A percentile compares a stretch with the other conserved stretches of the same genome.
phyloP scores from a whole-genome alignment of 2,113 vertebrate genomes.

The Seriola rivoliana region DNA sequence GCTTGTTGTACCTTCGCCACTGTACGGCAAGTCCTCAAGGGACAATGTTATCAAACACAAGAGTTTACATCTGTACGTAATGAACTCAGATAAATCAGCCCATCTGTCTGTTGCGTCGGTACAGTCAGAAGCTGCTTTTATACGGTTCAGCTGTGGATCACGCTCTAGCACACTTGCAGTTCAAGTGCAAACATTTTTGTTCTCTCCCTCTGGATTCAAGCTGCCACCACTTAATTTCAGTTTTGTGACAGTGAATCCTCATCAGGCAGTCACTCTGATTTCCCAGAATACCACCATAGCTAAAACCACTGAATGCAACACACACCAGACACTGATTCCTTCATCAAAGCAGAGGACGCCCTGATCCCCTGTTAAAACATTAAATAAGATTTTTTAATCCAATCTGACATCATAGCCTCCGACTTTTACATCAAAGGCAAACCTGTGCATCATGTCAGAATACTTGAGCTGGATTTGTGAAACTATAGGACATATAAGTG shows the following conservation, averaged over 20 bases:
- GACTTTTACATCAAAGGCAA: not conserved
- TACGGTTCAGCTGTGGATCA: not conserved
- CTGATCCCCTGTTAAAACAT: slow-evolving; percentile 27
- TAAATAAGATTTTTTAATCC: slow-evolving; percentile 42
- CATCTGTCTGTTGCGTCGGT: not conserved
- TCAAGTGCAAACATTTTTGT: slow-evolving; percentile 10
- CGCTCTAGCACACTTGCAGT: not conserved
- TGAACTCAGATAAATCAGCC: not conserved
- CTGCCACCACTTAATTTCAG: slow-evolving; percentile 49
- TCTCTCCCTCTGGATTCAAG: slow-evolving; percentile 13
- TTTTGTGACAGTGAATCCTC: slow-evolving; percentile 47
- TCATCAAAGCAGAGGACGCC: slow-evolving; percentile 21
- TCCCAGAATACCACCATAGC: slow-evolving; percentile 51
- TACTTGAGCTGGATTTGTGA: not conserved
- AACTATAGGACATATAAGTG: not conserved
- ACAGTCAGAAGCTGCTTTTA: not conserved
- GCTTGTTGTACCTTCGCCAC: not conserved
- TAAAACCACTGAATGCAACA: slow-evolving; percentile 37
- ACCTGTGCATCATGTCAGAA: not conserved
- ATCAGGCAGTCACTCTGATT: slow-evolving; percentile 54
- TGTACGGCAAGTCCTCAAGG: not conserved
- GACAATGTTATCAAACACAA: not conserved
- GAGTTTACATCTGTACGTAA: not conserved
- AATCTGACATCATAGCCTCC: slow-evolving; percentile 1
- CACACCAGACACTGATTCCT: slow-evolving; percentile 38